Evolutionary conservation across 2,113 vertebrate species (phyloP).

Genomic region (Cavia porcellus): DNA sequence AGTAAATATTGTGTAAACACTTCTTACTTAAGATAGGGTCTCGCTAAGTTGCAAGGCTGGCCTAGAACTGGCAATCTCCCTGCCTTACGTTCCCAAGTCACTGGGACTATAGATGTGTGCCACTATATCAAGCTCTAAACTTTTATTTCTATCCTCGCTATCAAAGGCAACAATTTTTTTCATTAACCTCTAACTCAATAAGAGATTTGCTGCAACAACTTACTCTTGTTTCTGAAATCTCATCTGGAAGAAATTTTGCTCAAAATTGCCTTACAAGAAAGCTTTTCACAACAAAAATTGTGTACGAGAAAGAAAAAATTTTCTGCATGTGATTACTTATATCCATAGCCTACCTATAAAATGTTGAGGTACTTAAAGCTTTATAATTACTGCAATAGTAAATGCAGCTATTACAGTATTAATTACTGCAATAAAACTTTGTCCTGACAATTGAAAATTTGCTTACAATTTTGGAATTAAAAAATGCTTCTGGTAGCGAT

Average conservation of each 20-base stretch:
- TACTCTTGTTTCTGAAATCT: conserved; percentile 25
- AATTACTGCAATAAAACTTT: conserved; percentile 34
- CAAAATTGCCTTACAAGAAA: conserved; percentile 40
- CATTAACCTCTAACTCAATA: background rate
- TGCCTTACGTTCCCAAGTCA: background rate
- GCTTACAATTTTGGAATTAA: conserved; percentile 41
- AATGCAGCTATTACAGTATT: conserved; percentile 35
- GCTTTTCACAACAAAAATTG: background rate
- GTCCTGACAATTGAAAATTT: conserved; percentile 50
- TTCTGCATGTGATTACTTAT: conserved; percentile 28
- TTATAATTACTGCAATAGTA: conserved; percentile 48
- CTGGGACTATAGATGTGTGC: background rate
- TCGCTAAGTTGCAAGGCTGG: background rate
- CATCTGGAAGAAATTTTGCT: conserved; percentile 15
- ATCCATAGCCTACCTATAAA: background rate
- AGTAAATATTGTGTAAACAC: conserved; percentile 46
- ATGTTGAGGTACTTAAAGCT: conserved; percentile 22
- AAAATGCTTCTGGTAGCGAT: conserved; percentile 8
- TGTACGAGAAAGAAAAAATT: conserved; percentile 25
- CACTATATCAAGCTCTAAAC: background rate
- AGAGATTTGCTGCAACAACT: conserved; percentile 11
- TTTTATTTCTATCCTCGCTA: conserved; percentile 41
- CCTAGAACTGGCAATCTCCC: background rate
- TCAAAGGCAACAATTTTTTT: conserved; percentile 40
- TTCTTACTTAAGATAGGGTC: background rate